Evolutionary conservation across 2,888 invertebrate genomes (phyloP).

Genomic region (Lasioglossum figueresi): DNA sequence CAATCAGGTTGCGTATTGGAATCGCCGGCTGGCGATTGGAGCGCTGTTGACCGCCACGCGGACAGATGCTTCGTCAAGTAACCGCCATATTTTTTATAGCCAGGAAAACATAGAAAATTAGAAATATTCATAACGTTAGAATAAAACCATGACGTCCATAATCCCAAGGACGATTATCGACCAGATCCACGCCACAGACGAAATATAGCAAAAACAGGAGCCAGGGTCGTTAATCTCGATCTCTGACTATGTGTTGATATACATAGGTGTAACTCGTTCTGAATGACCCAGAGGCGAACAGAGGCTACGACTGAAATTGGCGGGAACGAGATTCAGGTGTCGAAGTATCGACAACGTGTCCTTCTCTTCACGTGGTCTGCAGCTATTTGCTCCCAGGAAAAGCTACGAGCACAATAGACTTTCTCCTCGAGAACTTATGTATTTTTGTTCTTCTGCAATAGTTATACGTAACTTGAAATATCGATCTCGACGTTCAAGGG

Average conservation of each 20-base stretch:
- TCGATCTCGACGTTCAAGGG: background rate
- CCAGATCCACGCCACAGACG: too few species aligned
- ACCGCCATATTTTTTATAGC: background rate
- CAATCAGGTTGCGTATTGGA: slow-evolving; percentile 4
- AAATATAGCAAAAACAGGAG: too few species aligned
- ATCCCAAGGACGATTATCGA: background rate
- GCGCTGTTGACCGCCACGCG: background rate
- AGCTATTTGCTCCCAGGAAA: background rate
- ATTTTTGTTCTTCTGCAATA: background rate
- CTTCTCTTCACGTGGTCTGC: background rate
- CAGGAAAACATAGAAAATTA: background rate
- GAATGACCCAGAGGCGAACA: background rate
- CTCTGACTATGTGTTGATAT: background rate
- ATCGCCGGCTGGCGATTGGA: slow-evolving; percentile 2
- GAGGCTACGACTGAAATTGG: background rate
- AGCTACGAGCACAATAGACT: background rate
- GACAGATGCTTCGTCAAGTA: background rate
- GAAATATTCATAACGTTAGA: background rate
- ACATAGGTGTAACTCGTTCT: too few species aligned
- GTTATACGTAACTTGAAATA: background rate
- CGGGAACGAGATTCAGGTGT: background rate
- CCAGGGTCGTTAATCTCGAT: too few species aligned
- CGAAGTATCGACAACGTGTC: slow-evolving; percentile 12
- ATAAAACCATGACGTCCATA: background rate
- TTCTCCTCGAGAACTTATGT: background rate